Evolutionary conservation across 2,888 invertebrate species (phyloP).

Genomic region (Athalia circularis): DNA sequence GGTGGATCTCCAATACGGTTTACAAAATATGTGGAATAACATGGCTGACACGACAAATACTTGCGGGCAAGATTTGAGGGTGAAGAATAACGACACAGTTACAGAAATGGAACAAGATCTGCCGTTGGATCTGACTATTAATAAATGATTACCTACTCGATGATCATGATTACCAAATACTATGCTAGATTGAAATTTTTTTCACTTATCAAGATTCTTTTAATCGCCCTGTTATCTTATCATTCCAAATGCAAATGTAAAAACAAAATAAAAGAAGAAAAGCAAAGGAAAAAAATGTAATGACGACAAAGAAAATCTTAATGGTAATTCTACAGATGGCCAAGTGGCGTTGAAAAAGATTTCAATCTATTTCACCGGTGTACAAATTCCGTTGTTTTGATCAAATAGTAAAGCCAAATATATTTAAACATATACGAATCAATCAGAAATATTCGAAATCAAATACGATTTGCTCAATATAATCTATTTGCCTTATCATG

Average conservation of each 20-base stretch:
- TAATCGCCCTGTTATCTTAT: not conserved
- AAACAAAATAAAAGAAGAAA: not conserved
- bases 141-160: constrained; percentile 62
- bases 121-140: constrained; percentile 73
- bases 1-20: constrained; percentile 68
- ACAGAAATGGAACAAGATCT: constrained; percentile 73
- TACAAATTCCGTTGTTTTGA: constrained; percentile 51
- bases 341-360: constrained; percentile 29
- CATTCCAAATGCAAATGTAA: not conserved
- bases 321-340: not conserved
- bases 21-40: constrained; percentile 69
- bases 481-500: constrained; percentile 34
- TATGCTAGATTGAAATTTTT: constrained; percentile 34
- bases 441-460: constrained; percentile 40
- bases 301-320: too few relatives aligned
- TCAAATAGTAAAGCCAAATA: constrained; percentile 69
- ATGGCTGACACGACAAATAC: constrained; percentile 60
- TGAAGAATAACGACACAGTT: constrained; percentile 73
- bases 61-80: constrained; percentile 69
- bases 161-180: constrained; percentile 54
- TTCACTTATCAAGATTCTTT: constrained; percentile 14
- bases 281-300: not conserved
- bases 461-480: constrained; percentile 46
- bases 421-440: constrained; percentile 33
- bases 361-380: constrained; percentile 39